Percentiles rank a stretch among this genome's conserved stretches.
Evolutionary conservation across 1,140 invertebrate genomes (phyloP).

Genomic region (Zaprionus gabonicus): DNA sequence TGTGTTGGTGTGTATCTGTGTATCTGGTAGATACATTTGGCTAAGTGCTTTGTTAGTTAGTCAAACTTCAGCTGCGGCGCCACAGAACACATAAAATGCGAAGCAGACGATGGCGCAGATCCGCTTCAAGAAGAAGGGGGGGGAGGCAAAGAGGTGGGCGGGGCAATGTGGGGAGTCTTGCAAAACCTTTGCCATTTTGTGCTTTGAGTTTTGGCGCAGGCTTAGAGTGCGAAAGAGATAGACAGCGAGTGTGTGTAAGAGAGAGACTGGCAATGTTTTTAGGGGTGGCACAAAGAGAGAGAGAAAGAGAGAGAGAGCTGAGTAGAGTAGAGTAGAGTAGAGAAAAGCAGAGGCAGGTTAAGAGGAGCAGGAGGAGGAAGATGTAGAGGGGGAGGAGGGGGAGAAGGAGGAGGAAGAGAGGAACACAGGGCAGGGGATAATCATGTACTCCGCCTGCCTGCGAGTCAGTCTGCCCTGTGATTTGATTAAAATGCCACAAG

Average conservation of each 20-base stretch:
- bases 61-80: conserved; percentile 54
- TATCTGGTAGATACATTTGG: conserved; percentile 61
- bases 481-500: conserved; percentile 78
- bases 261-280: conserved; percentile 15
- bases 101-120: background rate
- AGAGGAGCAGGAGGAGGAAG: no score
- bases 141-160: no score
- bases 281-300: background rate
- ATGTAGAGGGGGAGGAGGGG: background rate
- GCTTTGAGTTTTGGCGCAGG: conserved; percentile 76
- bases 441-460: conserved; percentile 27
- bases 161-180: background rate
- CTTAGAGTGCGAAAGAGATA: conserved; percentile 60
- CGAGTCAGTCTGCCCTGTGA: conserved; percentile 52
- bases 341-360: background rate
- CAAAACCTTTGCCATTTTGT: conserved; percentile 71
- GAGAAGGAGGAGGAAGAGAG: no score
- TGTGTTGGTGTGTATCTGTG: conserved; percentile 3
- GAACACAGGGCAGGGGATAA: background rate
- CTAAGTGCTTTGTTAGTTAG: conserved; percentile 65
- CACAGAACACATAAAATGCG: conserved; percentile 59
- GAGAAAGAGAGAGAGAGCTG: background rate
- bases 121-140: background rate
- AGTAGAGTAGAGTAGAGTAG: background rate
- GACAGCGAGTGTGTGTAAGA: conserved; percentile 36